Evolutionary conservation across 2,888 invertebrate genomes (phyloP), one percentile per base, ranked within the genome.

Genomic region (Cylindroiulus punctatus): DNA sequence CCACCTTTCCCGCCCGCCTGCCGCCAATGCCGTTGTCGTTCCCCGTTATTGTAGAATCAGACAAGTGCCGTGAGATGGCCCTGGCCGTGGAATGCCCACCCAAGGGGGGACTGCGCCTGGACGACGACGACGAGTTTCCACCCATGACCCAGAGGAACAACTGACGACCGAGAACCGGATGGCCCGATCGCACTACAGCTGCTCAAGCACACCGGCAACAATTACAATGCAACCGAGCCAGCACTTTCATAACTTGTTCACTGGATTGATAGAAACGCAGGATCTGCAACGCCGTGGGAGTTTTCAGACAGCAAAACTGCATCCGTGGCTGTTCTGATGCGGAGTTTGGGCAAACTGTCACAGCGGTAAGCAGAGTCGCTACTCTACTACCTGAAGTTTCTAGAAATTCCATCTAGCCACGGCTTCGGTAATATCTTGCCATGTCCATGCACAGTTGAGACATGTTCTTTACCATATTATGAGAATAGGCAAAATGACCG

Each of bases 61-160:
- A 94, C 90, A 95, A 95, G 91, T 93, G 93, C 90, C 92, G 93
- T 89, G 95, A 95, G 92, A 94, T 95, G 93, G 85, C 86, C 32
- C 94, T 95, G 93, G 85, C 87, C n/a, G 93, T 94, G 88, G 94
- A 94, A 91, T 92, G 93, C 84, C 93, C 95, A 86, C 93, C 94
- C 87, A 93, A 93, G 90, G 94, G 93, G 87, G 92, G 93, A 88
- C 94, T 95, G 91, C 94, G 95, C 90, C 93, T 96, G 91, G 94
- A 95, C 90, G 96, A 96, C 92, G 95, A 95, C 89, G 92, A 93
- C 88, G 96, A 96, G 92, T 96, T 96, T 92, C 96, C 96, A 89
- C 96, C 96, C 88, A 94, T 96, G 90, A 94, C 93, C 86, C 93
- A 94, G 87, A 90, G 90, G 88, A 89, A 89, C 86, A 90, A 90